Evolutionary conservation across 2,797 vertebrate genomes (phyloP).

Genomic region (Xerus rutilus): DNA sequence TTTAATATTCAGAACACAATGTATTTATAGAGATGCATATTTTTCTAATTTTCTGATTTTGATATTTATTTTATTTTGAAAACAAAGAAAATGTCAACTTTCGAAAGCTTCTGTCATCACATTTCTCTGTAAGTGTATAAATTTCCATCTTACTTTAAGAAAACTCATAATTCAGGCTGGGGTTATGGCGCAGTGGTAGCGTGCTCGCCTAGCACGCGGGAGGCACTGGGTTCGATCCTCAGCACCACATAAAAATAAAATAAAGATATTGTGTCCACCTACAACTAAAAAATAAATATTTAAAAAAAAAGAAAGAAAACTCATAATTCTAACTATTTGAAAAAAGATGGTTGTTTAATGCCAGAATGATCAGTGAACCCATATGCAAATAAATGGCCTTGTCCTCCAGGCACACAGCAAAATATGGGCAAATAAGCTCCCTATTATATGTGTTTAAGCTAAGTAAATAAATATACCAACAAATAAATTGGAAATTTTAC

Average conservation of each 20-base stretch:
- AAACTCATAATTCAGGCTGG: neutral
- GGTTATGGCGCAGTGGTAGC: no score
- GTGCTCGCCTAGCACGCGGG: no score
- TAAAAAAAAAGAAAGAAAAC: no score
- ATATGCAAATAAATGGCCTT: neutral
- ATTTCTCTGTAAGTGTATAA: neutral
- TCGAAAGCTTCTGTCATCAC: neutral
- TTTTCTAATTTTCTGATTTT: neutral
- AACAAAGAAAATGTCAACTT: neutral
- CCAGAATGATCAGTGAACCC: neutral
- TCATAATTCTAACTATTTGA: neutral
- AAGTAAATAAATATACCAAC: neutral
- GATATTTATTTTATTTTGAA: neutral
- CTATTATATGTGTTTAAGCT: neutral
- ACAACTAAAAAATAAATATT: no score
- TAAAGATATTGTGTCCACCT: no score
- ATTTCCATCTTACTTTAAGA: neutral
- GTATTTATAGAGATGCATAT: neutral
- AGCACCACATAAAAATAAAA: no score
- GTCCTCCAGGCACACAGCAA: neutral
- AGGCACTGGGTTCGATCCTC: no score
- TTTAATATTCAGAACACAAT: neutral
- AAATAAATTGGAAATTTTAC: neutral
- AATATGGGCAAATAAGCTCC: neutral
- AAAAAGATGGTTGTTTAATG: neutral